Evolutionary conservation across 2,797 vertebrate species (phyloP).

Genomic region (Aselliscus stoliczkanus): DNA sequence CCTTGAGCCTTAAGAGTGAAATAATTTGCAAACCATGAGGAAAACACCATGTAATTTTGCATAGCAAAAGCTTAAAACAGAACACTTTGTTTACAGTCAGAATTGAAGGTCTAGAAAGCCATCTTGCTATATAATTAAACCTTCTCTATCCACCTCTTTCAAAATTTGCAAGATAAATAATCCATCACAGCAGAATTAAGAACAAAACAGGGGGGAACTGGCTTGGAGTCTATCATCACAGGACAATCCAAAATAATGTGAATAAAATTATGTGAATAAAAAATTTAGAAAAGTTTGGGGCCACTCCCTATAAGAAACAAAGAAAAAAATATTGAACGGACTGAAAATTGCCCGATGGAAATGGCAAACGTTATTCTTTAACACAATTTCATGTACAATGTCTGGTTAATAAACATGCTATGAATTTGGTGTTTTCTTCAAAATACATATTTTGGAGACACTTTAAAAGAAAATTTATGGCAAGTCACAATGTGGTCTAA

Average conservation of each 20-base stretch:
- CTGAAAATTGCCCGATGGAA: neutral
- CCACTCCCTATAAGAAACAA: neutral
- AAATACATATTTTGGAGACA: neutral
- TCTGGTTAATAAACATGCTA: neutral
- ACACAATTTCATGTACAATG: neutral
- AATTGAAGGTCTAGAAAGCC: neutral
- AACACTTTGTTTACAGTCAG: neutral
- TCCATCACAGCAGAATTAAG: neutral
- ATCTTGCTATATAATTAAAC: neutral
- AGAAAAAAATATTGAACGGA: neutral
- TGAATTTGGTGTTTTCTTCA: neutral
- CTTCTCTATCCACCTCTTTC: neutral
- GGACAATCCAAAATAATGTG: neutral
- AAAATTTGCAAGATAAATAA: neutral
- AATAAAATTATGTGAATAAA: neutral
- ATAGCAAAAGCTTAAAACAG: neutral
- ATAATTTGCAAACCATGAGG: neutral
- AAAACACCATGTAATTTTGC: neutral
- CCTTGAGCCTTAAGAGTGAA: neutral
- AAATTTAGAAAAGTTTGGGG: neutral
- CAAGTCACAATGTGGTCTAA: neutral
- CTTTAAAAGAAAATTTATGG: constrained; percentile 1
- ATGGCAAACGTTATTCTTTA: neutral
- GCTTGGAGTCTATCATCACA: neutral
- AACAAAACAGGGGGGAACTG: neutral